A percentile compares a stretch with the other conserved stretches of the same genome.
These are phyloP conservation scores for Phengaris arion DNA, from an alignment of 2,888 invertebrate species.

Conservation along the genomic window DNA sequence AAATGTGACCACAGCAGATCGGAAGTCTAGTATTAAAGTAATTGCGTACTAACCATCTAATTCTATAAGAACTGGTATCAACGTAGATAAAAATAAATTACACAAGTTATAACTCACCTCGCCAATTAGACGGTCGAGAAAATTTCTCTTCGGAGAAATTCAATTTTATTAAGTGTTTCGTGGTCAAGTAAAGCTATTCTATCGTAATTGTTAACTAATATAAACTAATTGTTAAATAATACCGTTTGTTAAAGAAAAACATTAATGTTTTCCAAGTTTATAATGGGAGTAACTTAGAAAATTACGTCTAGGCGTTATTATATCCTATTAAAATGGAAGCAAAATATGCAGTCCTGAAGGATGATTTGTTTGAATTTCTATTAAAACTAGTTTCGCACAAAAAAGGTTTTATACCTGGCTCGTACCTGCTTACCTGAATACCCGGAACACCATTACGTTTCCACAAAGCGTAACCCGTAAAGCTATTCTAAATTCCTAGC, in stretches of 20 bases:
- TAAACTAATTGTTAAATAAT: not conserved
- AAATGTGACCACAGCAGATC: not conserved
- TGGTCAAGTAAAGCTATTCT: not conserved
- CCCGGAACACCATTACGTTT: constrained; percentile 73
- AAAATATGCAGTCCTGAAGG: constrained; percentile 5
- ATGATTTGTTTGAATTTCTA: constrained; percentile 21
- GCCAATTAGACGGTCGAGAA: constrained; percentile 1
- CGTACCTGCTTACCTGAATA: constrained; percentile 61
- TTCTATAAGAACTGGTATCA: not conserved
- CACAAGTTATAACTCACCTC: constrained; percentile 5
- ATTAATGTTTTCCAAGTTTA: not conserved
- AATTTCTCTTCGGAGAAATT: not conserved
- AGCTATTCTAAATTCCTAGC: constrained; percentile 39
- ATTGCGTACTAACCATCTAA: constrained; percentile 7
- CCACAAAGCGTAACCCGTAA: constrained; percentile 62
- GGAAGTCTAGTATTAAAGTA: not conserved
- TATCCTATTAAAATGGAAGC: not conserved
- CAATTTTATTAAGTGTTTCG: not conserved
- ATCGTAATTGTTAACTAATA: not conserved
- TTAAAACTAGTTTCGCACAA: constrained; percentile 26
- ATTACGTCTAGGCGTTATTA: not conserved
- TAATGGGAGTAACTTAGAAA: not conserved
- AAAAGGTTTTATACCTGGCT: constrained; percentile 55
- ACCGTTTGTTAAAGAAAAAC: not conserved
- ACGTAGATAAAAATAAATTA: constrained; percentile 3